Base-by-base conservation (phyloP, 2,113 vertebrate genomes). In the Myiagra hebetior region DNA sequence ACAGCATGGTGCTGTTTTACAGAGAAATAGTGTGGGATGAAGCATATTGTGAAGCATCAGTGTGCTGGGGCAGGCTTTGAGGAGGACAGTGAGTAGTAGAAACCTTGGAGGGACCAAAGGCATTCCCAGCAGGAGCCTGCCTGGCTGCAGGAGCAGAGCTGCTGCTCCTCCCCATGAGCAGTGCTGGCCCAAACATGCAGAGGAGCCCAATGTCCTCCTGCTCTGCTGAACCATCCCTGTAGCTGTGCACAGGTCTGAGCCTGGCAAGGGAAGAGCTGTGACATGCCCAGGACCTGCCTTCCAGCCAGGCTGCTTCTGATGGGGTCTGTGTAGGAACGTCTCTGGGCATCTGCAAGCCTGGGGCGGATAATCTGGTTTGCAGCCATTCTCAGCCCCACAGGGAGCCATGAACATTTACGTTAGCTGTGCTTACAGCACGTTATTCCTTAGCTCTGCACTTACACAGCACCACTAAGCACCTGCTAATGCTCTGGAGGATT, bases 371-470 rank as follows among this genome's bases (percentile, higher is more conserved):
- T 46, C 72, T 80, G 85, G 81, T 79, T 93, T 75, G 74, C 76
- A 92, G 93, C 92, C 85, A 22, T 75, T 65, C 86, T 50, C 11
- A 93, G 76, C 83, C 90, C 92, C 83, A 15, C 41, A 1, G 93
- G 95, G 96, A 96, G 83, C 95, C 56, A 77, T 95, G 92, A 93
- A 81, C 95, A 92, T 90, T 96, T 93, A 86, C 27, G 83, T 88
- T 94, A 95, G 95, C 95, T 95, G 92, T 95, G 89, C 87, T 94
- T 97, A 93, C 83, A 94, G 93, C 90, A 92, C 22, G n/a, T 94
- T 96, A 92, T 96, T 96, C 88, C 92, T 96, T 89, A 96, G 95
- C 95, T 96, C 86, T 94, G 95, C 88, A 89, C 94, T 97, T 95
- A 89, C 41, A 47, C 92, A 85, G 93, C 69, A 77, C 83, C 57